Evolutionary conservation across 2,888 invertebrate species (phyloP).

Genomic region (Paralinhomoeus sp.): DNA sequence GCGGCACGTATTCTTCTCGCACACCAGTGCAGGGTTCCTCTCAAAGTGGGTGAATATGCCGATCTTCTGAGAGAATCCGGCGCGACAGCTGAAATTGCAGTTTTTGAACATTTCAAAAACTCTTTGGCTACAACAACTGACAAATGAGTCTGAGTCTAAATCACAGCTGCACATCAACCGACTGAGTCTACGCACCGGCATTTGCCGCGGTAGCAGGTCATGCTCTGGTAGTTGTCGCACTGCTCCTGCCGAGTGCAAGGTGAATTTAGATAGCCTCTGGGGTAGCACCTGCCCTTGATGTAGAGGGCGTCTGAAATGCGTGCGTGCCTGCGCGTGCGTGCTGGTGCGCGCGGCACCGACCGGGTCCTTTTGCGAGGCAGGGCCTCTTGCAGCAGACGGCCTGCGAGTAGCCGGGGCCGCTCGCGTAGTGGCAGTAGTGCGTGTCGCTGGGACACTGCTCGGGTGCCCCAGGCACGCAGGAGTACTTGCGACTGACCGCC

Average conservation of each 20-base stretch:
- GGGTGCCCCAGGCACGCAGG: neutral
- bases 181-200: too few relatives aligned
- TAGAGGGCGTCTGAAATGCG: neutral
- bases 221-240: conserved; percentile 22
- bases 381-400: conserved; percentile 1
- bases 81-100: too few relatives aligned
- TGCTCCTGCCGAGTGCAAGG: conserved; percentile 18
- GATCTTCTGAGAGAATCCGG: too few relatives aligned
- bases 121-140: too few relatives aligned
- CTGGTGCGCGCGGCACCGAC: too few relatives aligned
- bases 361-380: too few relatives aligned
- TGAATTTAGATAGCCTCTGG: conserved; percentile 19
- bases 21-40: neutral
- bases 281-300: neutral
- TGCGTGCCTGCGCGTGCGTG: neutral
- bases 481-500: neutral
- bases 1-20: neutral
- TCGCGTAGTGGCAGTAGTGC: neutral
- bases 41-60: neutral
- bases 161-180: too few relatives aligned
- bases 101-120: too few relatives aligned
- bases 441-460: neutral
- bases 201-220: conserved; percentile 14
- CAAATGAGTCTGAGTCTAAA: too few relatives aligned
- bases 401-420: neutral